phyloP scores from a whole-genome alignment of 2,113 vertebrate genomes.

The Marcusenius ussheri region DNA sequence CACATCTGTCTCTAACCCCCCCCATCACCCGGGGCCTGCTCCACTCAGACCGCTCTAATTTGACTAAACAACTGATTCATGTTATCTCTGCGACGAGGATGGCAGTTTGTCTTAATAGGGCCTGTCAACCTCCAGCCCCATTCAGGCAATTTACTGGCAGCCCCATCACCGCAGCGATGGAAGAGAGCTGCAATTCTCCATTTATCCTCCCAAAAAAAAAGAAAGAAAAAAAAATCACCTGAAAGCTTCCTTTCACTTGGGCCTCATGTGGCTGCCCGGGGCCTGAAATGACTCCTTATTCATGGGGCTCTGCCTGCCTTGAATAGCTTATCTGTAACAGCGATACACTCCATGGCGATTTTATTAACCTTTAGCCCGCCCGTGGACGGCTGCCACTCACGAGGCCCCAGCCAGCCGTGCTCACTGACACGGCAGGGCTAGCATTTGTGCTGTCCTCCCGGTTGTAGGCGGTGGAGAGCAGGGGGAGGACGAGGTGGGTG shows the following conservation, averaged over 20 bases:
- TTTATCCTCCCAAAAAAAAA: conserved; percentile 66
- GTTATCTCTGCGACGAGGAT: conserved; percentile 98
- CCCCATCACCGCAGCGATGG: conserved; percentile 67
- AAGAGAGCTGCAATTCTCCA: conserved; percentile 87
- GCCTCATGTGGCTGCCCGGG: conserved; percentile 79
- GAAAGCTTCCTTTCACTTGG: conserved; percentile 92
- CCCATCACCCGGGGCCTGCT: conserved; percentile 72
- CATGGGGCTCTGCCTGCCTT: conserved; percentile 86
- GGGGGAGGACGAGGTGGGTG: background rate
- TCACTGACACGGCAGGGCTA: background rate
- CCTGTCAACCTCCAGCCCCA: conserved; percentile 93
- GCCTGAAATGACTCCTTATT: conserved; percentile 96
- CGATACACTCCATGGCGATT: conserved; percentile 91
- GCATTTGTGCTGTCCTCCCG: background rate
- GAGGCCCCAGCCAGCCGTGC: conserved; percentile 38
- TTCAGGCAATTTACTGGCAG: conserved; percentile 94
- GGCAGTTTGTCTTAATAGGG: conserved; percentile 99
- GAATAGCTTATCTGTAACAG: conserved; percentile 98
- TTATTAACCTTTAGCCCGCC: conserved; percentile 93
- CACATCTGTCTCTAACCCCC: conserved; percentile 63
- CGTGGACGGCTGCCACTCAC: conserved; percentile 50
- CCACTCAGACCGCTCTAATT: conserved; percentile 99
- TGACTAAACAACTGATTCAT: conserved; percentile 99
- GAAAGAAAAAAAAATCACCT: conserved; percentile 73
- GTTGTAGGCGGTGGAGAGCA: background rate